Conservation (phyloP, 2,888 invertebrate species). For the Drosophila anomalata region DNA sequence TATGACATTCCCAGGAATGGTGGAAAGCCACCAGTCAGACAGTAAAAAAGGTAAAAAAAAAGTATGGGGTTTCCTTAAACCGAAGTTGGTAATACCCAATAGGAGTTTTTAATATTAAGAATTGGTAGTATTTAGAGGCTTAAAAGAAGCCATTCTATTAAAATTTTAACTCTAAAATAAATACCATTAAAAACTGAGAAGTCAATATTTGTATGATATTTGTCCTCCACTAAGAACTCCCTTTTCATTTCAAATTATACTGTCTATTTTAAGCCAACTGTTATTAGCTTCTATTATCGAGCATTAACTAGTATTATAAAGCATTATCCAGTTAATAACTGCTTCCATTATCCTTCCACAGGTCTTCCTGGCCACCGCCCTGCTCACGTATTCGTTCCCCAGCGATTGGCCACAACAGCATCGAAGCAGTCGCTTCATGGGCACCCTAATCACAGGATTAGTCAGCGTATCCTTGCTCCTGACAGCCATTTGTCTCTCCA, state of each 20-base stretch:
- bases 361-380: constrained; percentile 62
- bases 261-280: not conserved
- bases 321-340: constrained; percentile 23
- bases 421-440: constrained; percentile 72
- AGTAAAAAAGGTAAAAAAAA: constrained; percentile 7
- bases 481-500: constrained; percentile 81
- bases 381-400: constrained; percentile 82
- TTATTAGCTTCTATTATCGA: not conserved
- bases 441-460: constrained; percentile 67
- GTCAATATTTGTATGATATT: too few relatives aligned
- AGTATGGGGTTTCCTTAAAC: not conserved
- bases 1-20: constrained; percentile 8
- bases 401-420: constrained; percentile 76
- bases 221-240: too few relatives aligned
- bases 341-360: constrained; percentile 8
- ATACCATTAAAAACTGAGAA: too few relatives aligned
- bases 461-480: constrained; percentile 79
- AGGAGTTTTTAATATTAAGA: not conserved
- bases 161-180: too few relatives aligned
- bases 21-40: constrained; percentile 32
- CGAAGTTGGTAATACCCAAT: constrained; percentile 1
- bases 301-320: constrained; percentile 1
- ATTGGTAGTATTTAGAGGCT: not conserved
- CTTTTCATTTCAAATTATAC: not conserved
- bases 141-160: too few relatives aligned